Evolutionary conservation across 1,140 invertebrate genomes (phyloP).

Genomic region (Drosophila nigrodunni): DNA sequence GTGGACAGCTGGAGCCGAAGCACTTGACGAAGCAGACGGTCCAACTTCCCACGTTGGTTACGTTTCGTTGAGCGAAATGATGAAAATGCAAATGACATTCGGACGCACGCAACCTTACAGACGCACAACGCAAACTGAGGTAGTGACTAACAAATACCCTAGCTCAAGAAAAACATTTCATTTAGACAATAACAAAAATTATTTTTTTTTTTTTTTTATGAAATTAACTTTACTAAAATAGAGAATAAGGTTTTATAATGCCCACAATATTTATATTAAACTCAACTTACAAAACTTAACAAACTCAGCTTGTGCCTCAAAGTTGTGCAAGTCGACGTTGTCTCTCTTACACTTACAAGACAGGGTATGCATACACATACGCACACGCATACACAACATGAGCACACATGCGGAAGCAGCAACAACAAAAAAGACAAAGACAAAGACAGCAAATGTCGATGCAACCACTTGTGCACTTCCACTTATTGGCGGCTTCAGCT

Average conservation of each 20-base stretch:
- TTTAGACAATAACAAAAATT: too few relatives aligned
- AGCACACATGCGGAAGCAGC: conserved; percentile 50
- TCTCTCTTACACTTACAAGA: background rate
- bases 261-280: too few relatives aligned
- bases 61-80: conserved; percentile 76
- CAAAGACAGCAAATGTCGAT: conserved; percentile 46
- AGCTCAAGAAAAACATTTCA: background rate
- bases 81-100: conserved; percentile 70
- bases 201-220: too few relatives aligned
- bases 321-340: background rate
- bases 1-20: conserved; percentile 59
- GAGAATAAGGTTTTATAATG: too few relatives aligned
- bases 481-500: conserved; percentile 72
- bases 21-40: conserved; percentile 49
- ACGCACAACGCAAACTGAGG: background rate
- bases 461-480: conserved; percentile 68
- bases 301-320: too few relatives aligned
- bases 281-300: too few relatives aligned
- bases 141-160: conserved; percentile 22
- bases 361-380: conserved; percentile 31
- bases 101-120: conserved; percentile 38
- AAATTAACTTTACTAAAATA: too few relatives aligned
- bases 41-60: conserved; percentile 78
- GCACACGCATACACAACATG: conserved; percentile 3
- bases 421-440: conserved; percentile 21